phyloP scores from a whole-genome alignment of 1,140 invertebrate genomes.

The Nilaparvata lugens region DNA sequence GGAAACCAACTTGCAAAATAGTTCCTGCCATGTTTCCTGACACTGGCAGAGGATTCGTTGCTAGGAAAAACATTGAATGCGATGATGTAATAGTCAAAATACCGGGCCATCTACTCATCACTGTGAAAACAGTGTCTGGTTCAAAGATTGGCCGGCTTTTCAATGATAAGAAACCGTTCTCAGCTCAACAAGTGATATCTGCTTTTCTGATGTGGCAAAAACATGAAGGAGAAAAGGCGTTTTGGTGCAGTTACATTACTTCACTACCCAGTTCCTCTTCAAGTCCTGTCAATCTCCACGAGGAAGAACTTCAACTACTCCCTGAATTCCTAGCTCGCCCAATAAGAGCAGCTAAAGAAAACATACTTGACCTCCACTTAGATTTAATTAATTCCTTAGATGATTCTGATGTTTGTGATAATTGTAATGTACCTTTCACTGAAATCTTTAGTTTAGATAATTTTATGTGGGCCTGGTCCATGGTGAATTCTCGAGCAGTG shows the following conservation, averaged over 20 bases:
- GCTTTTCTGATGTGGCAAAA: conserved; percentile 36
- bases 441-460: conserved; percentile 25
- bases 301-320: conserved; percentile 18
- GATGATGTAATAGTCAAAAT: conserved; percentile 37
- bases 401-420: conserved; percentile 20
- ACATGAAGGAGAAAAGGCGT: conserved; percentile 24
- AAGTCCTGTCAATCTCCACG: conserved; percentile 28
- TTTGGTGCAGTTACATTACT: conserved; percentile 36
- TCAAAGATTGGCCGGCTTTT: conserved; percentile 24
- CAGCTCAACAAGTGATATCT: conserved; percentile 32
- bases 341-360: conserved; percentile 20
- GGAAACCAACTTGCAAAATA: conserved; percentile 24
- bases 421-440: conserved; percentile 21
- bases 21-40: conserved; percentile 24
- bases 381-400: conserved; percentile 8
- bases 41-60: conserved; percentile 40
- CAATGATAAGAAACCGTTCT: conserved; percentile 9
- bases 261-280: conserved; percentile 36
- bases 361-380: conserved; percentile 19
- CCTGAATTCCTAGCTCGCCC: conserved; percentile 22
- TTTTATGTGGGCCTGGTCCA: conserved; percentile 42
- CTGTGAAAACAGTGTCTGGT: conserved; percentile 26
- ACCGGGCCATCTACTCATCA: conserved; percentile 36
- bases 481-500: conserved; percentile 51
- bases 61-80: conserved; percentile 29